Conservation (phyloP, 37 sponge, comb jelly and placozoan species). For the Axinella damicornis region DNA sequence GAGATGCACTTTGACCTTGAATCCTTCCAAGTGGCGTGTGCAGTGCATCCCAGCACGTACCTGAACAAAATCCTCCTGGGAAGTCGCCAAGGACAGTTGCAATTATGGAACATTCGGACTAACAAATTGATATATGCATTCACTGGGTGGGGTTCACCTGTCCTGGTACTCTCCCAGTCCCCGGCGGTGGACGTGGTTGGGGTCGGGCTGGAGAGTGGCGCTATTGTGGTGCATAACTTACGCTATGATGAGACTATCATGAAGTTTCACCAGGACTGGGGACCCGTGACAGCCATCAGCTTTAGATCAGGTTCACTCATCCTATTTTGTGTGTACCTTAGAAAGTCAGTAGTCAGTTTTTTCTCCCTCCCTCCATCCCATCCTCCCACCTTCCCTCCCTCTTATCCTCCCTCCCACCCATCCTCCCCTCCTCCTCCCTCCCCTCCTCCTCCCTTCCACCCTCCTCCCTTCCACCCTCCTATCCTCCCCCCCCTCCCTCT, state of each 20-base stretch:
- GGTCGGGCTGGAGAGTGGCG: conserved; percentile 88
- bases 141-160: conserved; percentile 82
- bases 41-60: conserved; percentile 93
- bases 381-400: too few species aligned
- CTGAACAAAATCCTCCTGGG: conserved; percentile 96
- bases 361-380: too few species aligned
- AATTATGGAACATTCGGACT: conserved; percentile 96
- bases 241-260: conserved; percentile 86
- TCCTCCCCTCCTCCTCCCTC: background rate
- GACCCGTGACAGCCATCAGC: conserved; percentile 82
- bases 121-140: conserved; percentile 81
- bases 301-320: conserved; percentile 88
- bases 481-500: background rate
- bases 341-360: too few species aligned
- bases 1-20: conserved; percentile 79
- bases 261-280: conserved; percentile 97
- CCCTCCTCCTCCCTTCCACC: background rate
- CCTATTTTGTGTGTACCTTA: background rate
- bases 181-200: conserved; percentile 91
- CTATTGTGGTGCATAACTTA: conserved; percentile 85
- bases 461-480: background rate
- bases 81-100: conserved; percentile 83
- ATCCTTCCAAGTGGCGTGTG: conserved; percentile 66
- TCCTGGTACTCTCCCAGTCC: conserved; percentile 78
- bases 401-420: background rate